Base-by-base conservation (phyloP, 1,140 invertebrate genomes). In the Megalonaias nervosa region DNA sequence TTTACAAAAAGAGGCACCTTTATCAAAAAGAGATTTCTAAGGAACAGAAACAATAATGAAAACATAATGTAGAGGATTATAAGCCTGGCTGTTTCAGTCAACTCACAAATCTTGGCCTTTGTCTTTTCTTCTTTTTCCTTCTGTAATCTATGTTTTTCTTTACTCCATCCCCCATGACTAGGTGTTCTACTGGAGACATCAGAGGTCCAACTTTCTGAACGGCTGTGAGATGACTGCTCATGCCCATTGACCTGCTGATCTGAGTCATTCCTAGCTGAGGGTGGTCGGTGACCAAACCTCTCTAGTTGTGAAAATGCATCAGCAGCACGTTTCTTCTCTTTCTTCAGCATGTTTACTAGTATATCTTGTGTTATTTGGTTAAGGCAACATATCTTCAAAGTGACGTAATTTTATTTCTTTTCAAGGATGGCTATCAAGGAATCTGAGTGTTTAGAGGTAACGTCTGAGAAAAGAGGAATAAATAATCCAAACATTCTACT, bases 321-420 rank as follows among this genome's bases (percentile, higher is more conserved):
- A 14, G 85, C 74, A 15, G 84, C 86, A 69, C 83, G 68, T 75
- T 90, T 87, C 79, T 90, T 90, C 79, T 91, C 90, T 80, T 90
- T 90, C 81, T 91, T 91, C 58, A 91, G 77, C 90, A 91, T 91
- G 70, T 87, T 87, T 15, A 91, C 89, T 15, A 91, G 81, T 76
- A 90, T 90, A 73, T 90, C 88, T 90, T 14, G 31, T 12, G 31
- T 55, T 74, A 9, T 5, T 15, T 26, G 26, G 75, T 82, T 79
- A 85, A 87, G 77, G 77, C 81, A 68, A 66, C 15, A 58, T 59
- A 19, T 48, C 38, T 48, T 48, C 38, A 48, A 48, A 11, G 38
- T 48, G 38, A 9, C 38, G 0, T 48, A 48, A 48, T 48, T 48
- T 11, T 48, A 11, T 48, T 48, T 48, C 6, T 48, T 48, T 48